Base-by-base conservation (phyloP, 2,888 invertebrate species). In the Nemotelus pantherinus region DNA sequence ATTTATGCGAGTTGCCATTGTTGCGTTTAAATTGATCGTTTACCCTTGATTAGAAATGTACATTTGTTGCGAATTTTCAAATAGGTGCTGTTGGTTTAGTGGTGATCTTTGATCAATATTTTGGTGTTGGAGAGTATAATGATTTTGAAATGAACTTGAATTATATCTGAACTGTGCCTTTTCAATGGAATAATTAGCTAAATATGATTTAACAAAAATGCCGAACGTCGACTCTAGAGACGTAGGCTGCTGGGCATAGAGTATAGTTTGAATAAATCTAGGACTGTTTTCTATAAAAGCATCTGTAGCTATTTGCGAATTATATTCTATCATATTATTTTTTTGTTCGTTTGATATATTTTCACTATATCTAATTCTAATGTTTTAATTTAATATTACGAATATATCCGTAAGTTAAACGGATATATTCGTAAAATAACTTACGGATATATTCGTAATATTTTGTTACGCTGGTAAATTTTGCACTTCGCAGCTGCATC, bases 401-500 rank as follows among this genome's bases (percentile, higher is more conserved):
- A n/a, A n/a, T n/a, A n/a, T n/a, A n/a, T n/a, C n/a, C n/a, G n/a
- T n/a, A n/a, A n/a, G n/a, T n/a, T n/a, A n/a, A n/a, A n/a, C n/a
- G n/a, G n/a, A n/a, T n/a, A n/a, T n/a, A n/a, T n/a, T n/a, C n/a
- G n/a, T n/a, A n/a, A n/a, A 10, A 58, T 58, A 58, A 2, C 58
- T 25, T 58, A 58, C 58, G 58, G 58, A 58, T 58, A 10, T 58
- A 58, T 25, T 58, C 58, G 1, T 10, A 58, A n/a, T 58, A 58
- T n/a, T 58, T 58, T 1, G 10, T 58, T 10, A 1, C 25, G 58
- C 58, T n/a, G 25, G 7, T 58, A 58, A 58, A 58, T 2, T 2
- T 58, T 25, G 1, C 58, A 58, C 9, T 58, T 1, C 58, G 58
- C 9, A 58, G 7, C 2, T 58, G 0, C 25, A 7, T n/a, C 1